Base-by-base conservation (phyloP, 2,113 vertebrate genomes). In the Danionella cerebrum region DNA sequence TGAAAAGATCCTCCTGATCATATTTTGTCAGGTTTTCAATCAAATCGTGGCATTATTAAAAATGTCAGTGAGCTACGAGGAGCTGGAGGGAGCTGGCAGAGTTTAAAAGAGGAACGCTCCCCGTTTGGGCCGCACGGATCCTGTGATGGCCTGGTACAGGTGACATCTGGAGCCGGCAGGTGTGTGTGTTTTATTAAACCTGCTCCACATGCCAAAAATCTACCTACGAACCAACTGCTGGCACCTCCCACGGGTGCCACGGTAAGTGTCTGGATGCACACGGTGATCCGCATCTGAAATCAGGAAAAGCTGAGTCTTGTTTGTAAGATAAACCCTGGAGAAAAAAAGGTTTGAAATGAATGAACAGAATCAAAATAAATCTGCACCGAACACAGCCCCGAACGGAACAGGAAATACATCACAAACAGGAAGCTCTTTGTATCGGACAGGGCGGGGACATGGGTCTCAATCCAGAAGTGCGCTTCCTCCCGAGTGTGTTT, bases 71-170 rank as follows among this genome's bases (percentile, higher is more conserved):
- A 54, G 45, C 48, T 51, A 39, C 27, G 39, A 10, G 14, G 22
- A 8, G 25, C 55, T 5, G 58, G 52, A 65, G 50, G 35, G 18
- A 67, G 50, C 41, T 64, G 65, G 58, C 51, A 36, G n/a, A 7
- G 22, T 50, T 67, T 14, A 22, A 73, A 48, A 41, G n/a, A n/a
- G n/a, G n/a, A n/a, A n/a, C n/a, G n/a, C n/a, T n/a, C n/a, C n/a
- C n/a, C n/a, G 59, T 22, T 35, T 36, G 16, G 18, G 38, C 13
- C 53, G 55, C 24, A 36, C 12, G 41, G 39, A 55, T 47, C 16
- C 8, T 29, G 13, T 59, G 19, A 13, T 39, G 55, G 19, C 4
- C 35, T 13, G 16, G 42, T 53, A 51, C 51, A 45, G 21, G 29
- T 57, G 35, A 50, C 6, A 47, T 18, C 18, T 64, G 65, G 50